Evolutionary conservation across 2,113 vertebrate species (phyloP), one percentile per base, ranked within the genome.

Genomic region (Gasterosteus nipponicus): DNA sequence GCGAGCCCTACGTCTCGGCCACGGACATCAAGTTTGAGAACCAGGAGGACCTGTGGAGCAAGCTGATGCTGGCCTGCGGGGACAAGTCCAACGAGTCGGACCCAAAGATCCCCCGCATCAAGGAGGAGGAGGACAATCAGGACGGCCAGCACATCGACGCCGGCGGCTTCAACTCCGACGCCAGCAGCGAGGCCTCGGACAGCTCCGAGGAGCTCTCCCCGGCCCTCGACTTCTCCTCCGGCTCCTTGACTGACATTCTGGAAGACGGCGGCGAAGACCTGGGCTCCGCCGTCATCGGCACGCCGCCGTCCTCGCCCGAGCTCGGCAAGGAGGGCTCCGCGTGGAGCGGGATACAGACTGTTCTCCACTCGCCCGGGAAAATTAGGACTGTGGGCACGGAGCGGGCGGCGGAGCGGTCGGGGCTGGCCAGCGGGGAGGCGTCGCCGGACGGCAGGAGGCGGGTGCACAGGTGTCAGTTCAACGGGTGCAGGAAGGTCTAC

Each of bases 401-500:
- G 91, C 76, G 84, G 77, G 60, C 54, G 42, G 10, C 53, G 53
- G 81, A 87, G 49, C 71, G 86, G 95, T 94, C 93, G 86, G 67
- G 92, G 89, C 89, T 78, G 84, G 91, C 75, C 79, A 95, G 92
- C 3, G 95, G 95, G 12, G 98, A 97, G 67, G 92, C 93, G 22
- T 98, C 97, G 0, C 96, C 96, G 0, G 98, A 99, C 35, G 96
- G 96, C 72, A 94, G 96, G 90, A 95, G 95, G 86, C 93, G 97
- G 26, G 94, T 98, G 38, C 98, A 99, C 89, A 93, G 96, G 82
- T 99, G 98, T 93, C 94, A 96, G 35, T 99, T 99, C 94, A 98
- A 97, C 1, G 98, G 97, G 10, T 99, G 98, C 96, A 95, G 96
- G 87, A 99, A 99, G 95, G 97, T 98, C 94, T 99, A 99, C 95